Evolutionary conservation across 2,113 vertebrate genomes (phyloP), one percentile per base, ranked within the genome.

Genomic region (Brachyhypopomus gauderio): DNA sequence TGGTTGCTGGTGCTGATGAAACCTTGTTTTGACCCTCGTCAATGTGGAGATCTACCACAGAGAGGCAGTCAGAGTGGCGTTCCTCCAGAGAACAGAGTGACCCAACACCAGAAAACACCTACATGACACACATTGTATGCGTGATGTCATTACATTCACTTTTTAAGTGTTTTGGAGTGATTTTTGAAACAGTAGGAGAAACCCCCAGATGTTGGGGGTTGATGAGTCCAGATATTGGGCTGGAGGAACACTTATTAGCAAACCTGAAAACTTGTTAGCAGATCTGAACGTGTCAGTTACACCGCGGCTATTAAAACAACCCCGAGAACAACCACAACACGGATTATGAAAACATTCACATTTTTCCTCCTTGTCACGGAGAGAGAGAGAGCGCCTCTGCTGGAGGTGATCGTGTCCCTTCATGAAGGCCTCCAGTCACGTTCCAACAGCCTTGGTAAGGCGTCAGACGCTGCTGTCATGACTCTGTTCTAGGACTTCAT

Each of bases 181-280:
- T 52, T 14, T 52, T 52, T 52, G 45, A 52, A 3, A 52, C 45
- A 14, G 45, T 52, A 14, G 45, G 2, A 14, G 9, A 52, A 45
- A n/a, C n/a, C n/a, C n/a, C n/a, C n/a, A n/a, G n/a, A n/a, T n/a
- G n/a, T n/a, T n/a, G n/a, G n/a, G n/a, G n/a, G n/a, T n/a, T n/a
- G 75, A 80, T 58, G 76, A 73, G 62, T 80, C 88, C 88, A 89
- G 86, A 89, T 87, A 86, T 82, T 82, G 70, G 58, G 74, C 85
- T 82, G 78, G 80, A 66, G 75, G 84, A 84, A 63, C 80, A 83
- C 86, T 84, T 86, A 86, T 86, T 86, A 86, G 76, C 81, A 86
- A 36, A 86, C 78, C 78, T 77, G 82, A 83, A 81, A n/a, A 83
- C 86, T 84, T 86, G 83, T 86, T 86, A 86, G 76, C 81, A 86